Base-by-base conservation (phyloP, 2,888 invertebrate genomes). In the Oligia latruncula region DNA sequence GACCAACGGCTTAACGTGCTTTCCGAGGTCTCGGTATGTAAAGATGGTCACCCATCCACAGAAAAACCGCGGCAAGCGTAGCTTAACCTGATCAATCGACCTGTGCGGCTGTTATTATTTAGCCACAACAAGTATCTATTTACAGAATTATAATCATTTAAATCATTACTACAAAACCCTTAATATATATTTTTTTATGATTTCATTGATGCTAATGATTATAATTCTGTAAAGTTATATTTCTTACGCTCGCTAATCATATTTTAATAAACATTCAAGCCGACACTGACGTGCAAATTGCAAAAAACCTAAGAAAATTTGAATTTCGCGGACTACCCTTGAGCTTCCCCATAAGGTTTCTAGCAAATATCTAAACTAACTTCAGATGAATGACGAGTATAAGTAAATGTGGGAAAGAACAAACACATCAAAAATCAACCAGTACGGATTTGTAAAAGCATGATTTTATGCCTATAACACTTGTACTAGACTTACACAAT, bases 401-500 rank as follows among this genome's bases (percentile, higher is more conserved):
- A 85, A 88, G 88, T 87, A 83, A 82, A 49, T 81, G 87, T 83
- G 82, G 77, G 55, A 89, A 89, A 60, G 49, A 90, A 91, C 90
- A 92, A 82, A 92, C 91, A 92, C 91, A 92, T 89, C 82, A 90
- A 90, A 91, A 87, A 83, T 83, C 77, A 86, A 85, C 73, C 73
- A 80, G 52, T 82, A 91, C 79, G 84, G 83, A 90, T 89, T 88
- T 85, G 71, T 85, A 76, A 80, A 95, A 95, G 95, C 95, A 91
- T 94, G 94, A 93, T 89, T 77, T 79, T 84, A 83, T 83, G 83
- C 78, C 88, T 88, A 88, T 89, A 90, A 88, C 90, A 89, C 67
- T 80, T 88, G 77, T 85, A 79, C 88, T 91, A 85, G 89, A 96
- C 96, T 96, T 96, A 96, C 96, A 95, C 94, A 92, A 91, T 93